Evolutionary conservation across 2,113 vertebrate genomes (phyloP).

Genomic region (Galemys pyrenaicus): DNA sequence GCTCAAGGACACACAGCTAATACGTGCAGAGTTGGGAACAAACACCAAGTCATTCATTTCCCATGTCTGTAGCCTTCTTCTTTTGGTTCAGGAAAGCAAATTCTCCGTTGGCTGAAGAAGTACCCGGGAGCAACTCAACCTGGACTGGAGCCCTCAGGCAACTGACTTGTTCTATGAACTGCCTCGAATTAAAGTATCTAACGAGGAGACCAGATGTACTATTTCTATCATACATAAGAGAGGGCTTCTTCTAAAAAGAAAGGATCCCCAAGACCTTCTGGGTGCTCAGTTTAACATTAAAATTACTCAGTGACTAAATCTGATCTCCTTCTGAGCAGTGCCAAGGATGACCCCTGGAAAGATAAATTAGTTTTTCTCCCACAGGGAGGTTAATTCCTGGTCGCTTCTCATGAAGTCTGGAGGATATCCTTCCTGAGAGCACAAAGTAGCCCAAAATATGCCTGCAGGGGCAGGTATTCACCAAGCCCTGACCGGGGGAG

Average conservation of each 20-base stretch:
- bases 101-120: no score
- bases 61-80: neutral
- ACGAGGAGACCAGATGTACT: neutral
- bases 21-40: neutral
- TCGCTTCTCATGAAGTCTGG: neutral
- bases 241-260: neutral
- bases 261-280: neutral
- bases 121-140: no score
- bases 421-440: neutral
- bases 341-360: neutral
- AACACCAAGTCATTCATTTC: neutral
- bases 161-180: neutral
- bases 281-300: neutral
- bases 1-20: neutral
- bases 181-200: neutral
- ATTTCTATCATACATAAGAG: neutral
- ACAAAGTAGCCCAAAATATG: neutral
- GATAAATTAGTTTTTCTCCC: neutral
- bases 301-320: neutral
- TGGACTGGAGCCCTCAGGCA: no score
- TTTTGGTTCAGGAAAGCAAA: neutral
- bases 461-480: neutral
- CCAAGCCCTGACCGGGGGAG: neutral
- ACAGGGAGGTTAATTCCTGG: neutral
- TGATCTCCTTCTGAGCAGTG: neutral